Base-by-base conservation (phyloP, 2,888 invertebrate genomes). In the Cephus runcator region DNA sequence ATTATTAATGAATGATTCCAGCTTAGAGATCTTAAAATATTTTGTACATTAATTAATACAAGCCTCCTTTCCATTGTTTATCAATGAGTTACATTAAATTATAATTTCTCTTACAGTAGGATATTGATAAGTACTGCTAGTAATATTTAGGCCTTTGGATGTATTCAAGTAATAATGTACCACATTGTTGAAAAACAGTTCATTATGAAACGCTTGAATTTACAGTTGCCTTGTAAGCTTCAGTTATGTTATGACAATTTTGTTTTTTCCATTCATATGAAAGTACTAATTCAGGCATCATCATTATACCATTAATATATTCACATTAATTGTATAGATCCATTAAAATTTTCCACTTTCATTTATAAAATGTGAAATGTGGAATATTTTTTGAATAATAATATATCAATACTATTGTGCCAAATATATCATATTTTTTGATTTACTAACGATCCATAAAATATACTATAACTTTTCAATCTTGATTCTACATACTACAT, bases 21-120 rank as follows among this genome's bases (percentile, higher is more conserved):
- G 23, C 56, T 9, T 56, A 56, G 56, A 23, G 40, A 34, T 75
- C 34, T 34, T 77, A 76, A 69, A 75, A 77, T 78, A 79, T 68
- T 80, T 80, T 80, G 79, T 79, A 81, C 78, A 78, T 81, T 74
- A 73, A 76, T 40, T 79, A 56, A 76, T 34, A 73, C 68, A 80
- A 79, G 77, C 74, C 56, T 77, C 69, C 73, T 79, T 75, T 77
- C 56, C 31, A 73, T 23, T 56, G 23, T 4, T 31, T 36, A 4
- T 23, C 33, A 11, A 35, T 56, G 31, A 73, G 4, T 23, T 34
- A 76, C 71, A 73, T 75, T 69, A 31, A 71, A 33, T 6, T 71
- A 33, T 71, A 30, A 71, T 30, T 30, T 23, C 71, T 33, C 30
- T 31, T 71, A 71, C 30, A 30, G 23, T 23, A 56, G 56, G 15